Conservation (phyloP, 2,888 invertebrate genomes). For the Sthenelais limicola region DNA sequence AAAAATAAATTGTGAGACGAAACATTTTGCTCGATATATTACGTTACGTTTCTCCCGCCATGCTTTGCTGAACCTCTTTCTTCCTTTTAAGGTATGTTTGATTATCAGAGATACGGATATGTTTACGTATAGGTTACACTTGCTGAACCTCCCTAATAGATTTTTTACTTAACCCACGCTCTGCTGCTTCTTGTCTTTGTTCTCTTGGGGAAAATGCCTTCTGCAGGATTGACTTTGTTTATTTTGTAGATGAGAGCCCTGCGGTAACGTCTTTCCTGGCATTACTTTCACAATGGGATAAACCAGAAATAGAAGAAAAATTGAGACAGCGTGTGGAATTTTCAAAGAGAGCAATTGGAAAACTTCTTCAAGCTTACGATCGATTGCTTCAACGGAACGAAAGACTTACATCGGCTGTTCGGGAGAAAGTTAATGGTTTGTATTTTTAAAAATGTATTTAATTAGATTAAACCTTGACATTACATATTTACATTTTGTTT, state of each 20-base stretch:
- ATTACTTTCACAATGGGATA: constrained; percentile 97
- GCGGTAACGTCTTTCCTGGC: constrained; percentile 93
- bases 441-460: neutral
- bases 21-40: too few species aligned
- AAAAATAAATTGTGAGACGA: too few species aligned
- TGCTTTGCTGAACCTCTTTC: too few species aligned
- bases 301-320: constrained; percentile 96
- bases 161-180: too few species aligned
- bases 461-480: too few species aligned
- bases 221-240: constrained; percentile 27
- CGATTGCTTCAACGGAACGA: constrained; percentile 95
- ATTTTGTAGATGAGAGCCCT: constrained; percentile 88
- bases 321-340: constrained; percentile 94
- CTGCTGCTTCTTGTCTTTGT: too few species aligned
- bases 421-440: constrained; percentile 49
- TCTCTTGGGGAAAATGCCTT: neutral
- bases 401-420: constrained; percentile 88
- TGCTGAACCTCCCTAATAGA: too few species aligned
- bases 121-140: too few species aligned
- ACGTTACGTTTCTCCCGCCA: too few species aligned
- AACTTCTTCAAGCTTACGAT: constrained; percentile 96
- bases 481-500: too few species aligned
- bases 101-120: too few species aligned
- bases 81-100: too few species aligned
- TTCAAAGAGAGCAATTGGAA: constrained; percentile 95